A percentile compares a stretch with the other conserved stretches of the same genome.
Conservation (phyloP, 2,797 vertebrate genomes). For the Hemibagrus guttatus region DNA sequence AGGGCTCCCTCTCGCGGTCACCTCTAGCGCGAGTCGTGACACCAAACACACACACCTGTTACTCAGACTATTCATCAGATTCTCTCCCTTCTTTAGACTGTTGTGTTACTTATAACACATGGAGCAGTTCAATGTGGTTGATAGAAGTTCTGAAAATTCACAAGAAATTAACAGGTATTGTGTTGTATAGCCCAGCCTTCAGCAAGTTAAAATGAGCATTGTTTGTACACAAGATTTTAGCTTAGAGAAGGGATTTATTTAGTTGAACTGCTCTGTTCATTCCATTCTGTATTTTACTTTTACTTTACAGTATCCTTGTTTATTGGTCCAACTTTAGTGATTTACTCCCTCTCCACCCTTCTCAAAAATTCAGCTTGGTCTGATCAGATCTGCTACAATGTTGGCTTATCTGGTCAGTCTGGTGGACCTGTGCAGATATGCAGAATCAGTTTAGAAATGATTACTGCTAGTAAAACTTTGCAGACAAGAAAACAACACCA, state of each 20-base stretch:
- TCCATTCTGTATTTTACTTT: conserved; percentile 18
- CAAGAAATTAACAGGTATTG: neutral
- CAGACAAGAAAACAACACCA: neutral
- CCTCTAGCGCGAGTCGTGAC: too few species aligned
- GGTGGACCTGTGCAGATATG: neutral
- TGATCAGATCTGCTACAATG: neutral
- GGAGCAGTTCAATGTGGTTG: neutral
- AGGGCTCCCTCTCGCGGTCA: too few species aligned
- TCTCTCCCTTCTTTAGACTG: neutral
- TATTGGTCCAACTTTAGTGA: neutral
- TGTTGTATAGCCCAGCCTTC: conserved; percentile 5
- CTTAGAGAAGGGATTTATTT: neutral
- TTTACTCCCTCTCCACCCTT: neutral
- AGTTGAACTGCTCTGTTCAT: conserved; percentile 28
- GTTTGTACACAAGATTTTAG: neutral
- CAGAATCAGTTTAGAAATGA: neutral
- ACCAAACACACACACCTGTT: conserved; percentile 46
- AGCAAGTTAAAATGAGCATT: neutral
- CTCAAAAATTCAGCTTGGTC: conserved; percentile 4
- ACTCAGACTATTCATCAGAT: conserved; percentile 21
- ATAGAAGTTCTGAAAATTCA: neutral
- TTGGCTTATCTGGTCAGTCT: neutral
- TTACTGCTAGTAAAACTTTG: neutral
- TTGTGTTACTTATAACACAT: conserved; percentile 1
- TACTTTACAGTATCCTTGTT: conserved; percentile 62